Evolutionary conservation across 2,888 invertebrate species (phyloP).

Genomic region (Globia sparganii): DNA sequence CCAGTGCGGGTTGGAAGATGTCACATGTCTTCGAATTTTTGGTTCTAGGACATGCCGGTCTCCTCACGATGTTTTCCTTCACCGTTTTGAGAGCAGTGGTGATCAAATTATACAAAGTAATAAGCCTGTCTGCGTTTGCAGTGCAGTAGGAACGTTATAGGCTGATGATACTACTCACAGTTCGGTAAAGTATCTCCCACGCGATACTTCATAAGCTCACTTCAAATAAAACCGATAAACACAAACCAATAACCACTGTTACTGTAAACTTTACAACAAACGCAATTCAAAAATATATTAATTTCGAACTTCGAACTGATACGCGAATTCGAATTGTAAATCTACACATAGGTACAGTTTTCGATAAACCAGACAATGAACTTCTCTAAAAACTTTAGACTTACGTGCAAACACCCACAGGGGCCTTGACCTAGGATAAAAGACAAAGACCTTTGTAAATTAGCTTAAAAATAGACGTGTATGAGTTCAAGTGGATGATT

Average conservation of each 20-base stretch:
- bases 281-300: constrained; percentile 18
- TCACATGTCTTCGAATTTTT: too few relatives aligned
- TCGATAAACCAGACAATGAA: constrained; percentile 43
- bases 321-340: constrained; percentile 35
- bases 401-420: constrained; percentile 39
- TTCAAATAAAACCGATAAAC: constrained; percentile 23
- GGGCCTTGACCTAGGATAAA: constrained; percentile 38
- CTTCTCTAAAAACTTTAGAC: constrained; percentile 33
- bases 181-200: background rate
- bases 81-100: too few relatives aligned
- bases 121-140: too few relatives aligned
- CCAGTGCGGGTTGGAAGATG: too few relatives aligned
- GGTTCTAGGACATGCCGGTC: too few relatives aligned
- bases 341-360: constrained; percentile 26
- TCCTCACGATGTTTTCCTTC: background rate
- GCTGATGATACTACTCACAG: background rate
- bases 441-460: constrained; percentile 43
- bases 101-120: too few relatives aligned
- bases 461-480: constrained; percentile 18
- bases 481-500: background rate
- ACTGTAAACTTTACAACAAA: constrained; percentile 17
- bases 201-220: background rate
- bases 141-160: background rate
- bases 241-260: constrained; percentile 5
- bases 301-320: constrained; percentile 27